Evolutionary conservation across 2,113 vertebrate genomes (phyloP), one percentile per base, ranked within the genome.

Genomic region (Misgurnus anguillicaudatus): DNA sequence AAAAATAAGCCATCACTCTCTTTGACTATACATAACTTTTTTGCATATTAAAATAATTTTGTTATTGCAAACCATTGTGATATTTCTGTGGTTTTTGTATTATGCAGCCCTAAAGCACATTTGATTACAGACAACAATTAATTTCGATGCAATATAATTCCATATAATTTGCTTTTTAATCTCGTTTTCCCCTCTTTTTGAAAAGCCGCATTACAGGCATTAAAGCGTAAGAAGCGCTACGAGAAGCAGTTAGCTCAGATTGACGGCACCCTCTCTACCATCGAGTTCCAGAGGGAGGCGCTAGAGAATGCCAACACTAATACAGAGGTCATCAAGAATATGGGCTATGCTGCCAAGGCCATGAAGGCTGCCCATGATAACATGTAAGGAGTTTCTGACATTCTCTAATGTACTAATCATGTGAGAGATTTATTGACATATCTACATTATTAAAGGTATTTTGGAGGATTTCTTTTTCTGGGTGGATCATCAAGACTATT

Each of bases 301-400:
- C 91, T 99, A 81, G 98, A 99, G 89, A 99, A 99, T 14, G 98
- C 97, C 89, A 97, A 99, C 87, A 99, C 98, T n/a, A 99, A 99
- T 93, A 99, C 98, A 0, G 98, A 99, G 92, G 98, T 99, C 86
- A 95, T 99, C 77, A 99, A 98, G 93, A 98, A 98, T 85, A 97
- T 99, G 97, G 95, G 97, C 0, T 95, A 92, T 16, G 98, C 97
- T 8, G 97, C 98, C 63, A 97, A 97, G 87, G 98, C 98, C 21
- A 98, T 99, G 96, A 99, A 98, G 84, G 93, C 95, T 14, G 97
- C 97, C 31, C 97, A 99, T 5, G 95, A 98, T 87, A 97, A 98
- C 94, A 97, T 99, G 98, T 99, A 89, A 94, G 92, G 47, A 39
- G 58, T 31, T 78, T 21, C 36, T 24, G 13, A 51, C 48, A n/a